Base-by-base conservation (phyloP, 2,888 invertebrate species). In the Himalopsyche japonica region DNA sequence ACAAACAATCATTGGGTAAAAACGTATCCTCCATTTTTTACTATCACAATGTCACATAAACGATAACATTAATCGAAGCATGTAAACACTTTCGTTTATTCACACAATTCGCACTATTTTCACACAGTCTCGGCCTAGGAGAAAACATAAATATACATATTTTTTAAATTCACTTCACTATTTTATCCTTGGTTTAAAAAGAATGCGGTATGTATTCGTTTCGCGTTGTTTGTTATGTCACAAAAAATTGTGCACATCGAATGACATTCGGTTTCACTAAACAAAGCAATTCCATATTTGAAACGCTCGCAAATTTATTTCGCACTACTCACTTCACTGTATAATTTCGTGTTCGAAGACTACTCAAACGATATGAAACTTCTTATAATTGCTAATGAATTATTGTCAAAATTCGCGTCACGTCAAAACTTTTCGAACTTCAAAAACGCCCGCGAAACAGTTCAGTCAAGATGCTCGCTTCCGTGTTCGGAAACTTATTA, bases 301-400 rank as follows among this genome's bases (percentile, higher is more conserved):
- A 57, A 57, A 57, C 20, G 20, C 20, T 57, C 57, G 20, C 20
- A 57, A 57, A 57, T 20, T 20, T n/a, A 10, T 20, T 43, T 43
- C 7, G 43, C 43, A 15, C 15, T 43, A 43, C 43, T 57, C 57
- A 57, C 57, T 57, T 57, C 57, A 57, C 57, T 57, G 20, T 57
- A 8, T 20, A 57, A 20, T 57, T 32, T 47, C 79, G 70, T 70
- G 81, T 76, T 81, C 70, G 37, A 81, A 81, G 76, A 81, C 81
- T 76, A 76, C 30, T 64, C 64, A 27, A 80, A 76, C 10, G 7
- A 20, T 57, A 20, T 20, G n/a, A 57, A 43, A 43, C 43, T 57
- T 57, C 20, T 57, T 57, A 15, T 4, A 57, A 57, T 57, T n/a
- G 57, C 20, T 7, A 57, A 57, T 57, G 20, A 57, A 57, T 57